Evolutionary conservation across 2,888 invertebrate species (phyloP), one percentile per base, ranked within the genome.

Genomic region (Halictus ligatus): DNA sequence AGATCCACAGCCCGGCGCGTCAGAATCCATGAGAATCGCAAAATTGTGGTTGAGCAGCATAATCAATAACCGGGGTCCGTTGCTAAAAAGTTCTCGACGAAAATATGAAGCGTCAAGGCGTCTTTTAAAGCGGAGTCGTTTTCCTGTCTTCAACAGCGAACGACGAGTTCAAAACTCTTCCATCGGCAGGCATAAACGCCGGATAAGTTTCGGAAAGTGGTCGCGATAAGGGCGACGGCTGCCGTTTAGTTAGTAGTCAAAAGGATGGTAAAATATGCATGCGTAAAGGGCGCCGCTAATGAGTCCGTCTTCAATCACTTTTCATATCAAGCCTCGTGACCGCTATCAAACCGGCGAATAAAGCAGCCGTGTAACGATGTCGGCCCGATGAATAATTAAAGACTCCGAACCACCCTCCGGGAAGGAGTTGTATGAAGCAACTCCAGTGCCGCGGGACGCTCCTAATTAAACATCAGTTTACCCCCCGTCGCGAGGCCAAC

Each of bases 231-330:
- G 18, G n/a, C 43, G 35, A 12, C 46, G 43, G 21, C 40, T 40
- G 35, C 25, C 46, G 58, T 29, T 71, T 60, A 54, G 40, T 18
- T 74, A 46, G 18, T 46, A 21, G 50, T 50, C 71, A 67, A 82
- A 74, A 40, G 43, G 13, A n/a, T 8, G 74, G 46, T 48, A 50
- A 64, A 48, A 48, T 50, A 60, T 48, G n/a, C 77, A 35, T 15
- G 54, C 8, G 25, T 21, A 50, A 69, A 48, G 67, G 48, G 21
- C 15, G 54, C 29, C 64, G 74, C 54, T 77, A 80, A 77, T 78
- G 85, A 79, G 69, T 75, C 69, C 67, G 58, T 25, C 67, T 46
- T 77, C 73, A 75, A 81, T 86, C 76, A 74, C 78, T 78, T 78
- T 75, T 54, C 64, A 48, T 78, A 71, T 78, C 71, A 46, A 71